These are phyloP conservation scores for Chrysemys picta DNA, from an alignment of 2,113 vertebrate species.

Conservation along the genomic window DNA sequence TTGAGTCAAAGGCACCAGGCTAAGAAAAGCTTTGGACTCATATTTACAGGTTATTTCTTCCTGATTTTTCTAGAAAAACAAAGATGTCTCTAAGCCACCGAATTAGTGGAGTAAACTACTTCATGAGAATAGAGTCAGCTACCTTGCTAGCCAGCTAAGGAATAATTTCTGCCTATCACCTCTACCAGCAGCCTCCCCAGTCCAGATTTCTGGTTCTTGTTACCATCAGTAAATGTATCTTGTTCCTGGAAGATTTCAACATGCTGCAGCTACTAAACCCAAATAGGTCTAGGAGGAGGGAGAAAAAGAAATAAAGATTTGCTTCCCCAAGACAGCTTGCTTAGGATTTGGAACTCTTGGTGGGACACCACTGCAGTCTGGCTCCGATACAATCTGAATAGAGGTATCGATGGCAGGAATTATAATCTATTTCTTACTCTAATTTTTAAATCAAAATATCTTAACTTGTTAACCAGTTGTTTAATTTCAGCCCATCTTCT, in stretches of 20 bases:
- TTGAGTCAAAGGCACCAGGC: slow-evolving; percentile 49
- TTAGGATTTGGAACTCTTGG: slow-evolving; percentile 53
- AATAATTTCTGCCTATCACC: slow-evolving; percentile 17
- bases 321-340: slow-evolving; percentile 12
- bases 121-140: slow-evolving; percentile 1
- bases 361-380: slow-evolving; percentile 76
- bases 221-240: background rate
- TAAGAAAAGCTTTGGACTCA: slow-evolving; percentile 12
- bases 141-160: slow-evolving; percentile 2
- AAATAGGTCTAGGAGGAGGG: background rate
- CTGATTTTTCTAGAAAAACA: slow-evolving; percentile 40
- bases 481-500: slow-evolving; percentile 47
- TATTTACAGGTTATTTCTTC: background rate
- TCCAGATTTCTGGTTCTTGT: background rate
- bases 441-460: slow-evolving; percentile 34
- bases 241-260: slow-evolving; percentile 29
- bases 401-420: slow-evolving; percentile 50
- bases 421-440: slow-evolving; percentile 47
- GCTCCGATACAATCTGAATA: slow-evolving; percentile 60
- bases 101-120: background rate
- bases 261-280: background rate
- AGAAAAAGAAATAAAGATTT: background rate
- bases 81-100: slow-evolving; percentile 37
- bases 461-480: slow-evolving; percentile 60
- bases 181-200: background rate